phyloP scores from a whole-genome alignment of 2,797 vertebrate genomes.

The Hafferia zeledoni region DNA sequence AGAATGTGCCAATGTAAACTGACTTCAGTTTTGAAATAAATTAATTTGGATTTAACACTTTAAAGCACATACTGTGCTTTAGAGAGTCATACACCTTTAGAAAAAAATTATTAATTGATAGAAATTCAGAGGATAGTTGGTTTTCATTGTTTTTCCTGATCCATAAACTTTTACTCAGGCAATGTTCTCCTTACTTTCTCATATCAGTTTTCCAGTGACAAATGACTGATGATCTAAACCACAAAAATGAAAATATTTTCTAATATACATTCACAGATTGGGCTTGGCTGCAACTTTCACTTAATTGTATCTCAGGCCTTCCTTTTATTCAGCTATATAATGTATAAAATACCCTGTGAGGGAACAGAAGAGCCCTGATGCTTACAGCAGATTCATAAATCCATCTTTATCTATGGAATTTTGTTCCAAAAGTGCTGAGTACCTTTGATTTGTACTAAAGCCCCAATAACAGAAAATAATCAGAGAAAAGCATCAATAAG shows the following conservation, averaged over 20 bases:
- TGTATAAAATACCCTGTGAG: background rate
- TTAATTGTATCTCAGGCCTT: background rate
- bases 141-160: background rate
- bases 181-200: background rate
- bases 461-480: background rate
- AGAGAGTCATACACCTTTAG: background rate
- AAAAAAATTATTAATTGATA: background rate
- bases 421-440: background rate
- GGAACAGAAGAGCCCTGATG: background rate
- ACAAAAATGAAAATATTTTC: background rate
- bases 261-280: background rate
- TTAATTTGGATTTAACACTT: background rate
- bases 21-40: background rate
- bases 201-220: background rate
- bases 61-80: background rate
- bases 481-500: background rate
- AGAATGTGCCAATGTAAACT: background rate
- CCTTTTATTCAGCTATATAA: background rate
- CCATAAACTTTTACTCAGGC: background rate
- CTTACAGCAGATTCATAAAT: background rate
- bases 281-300: background rate
- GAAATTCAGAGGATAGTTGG: background rate
- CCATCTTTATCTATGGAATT: background rate
- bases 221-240: background rate
- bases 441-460: background rate